A percentile compares a stretch with the other conserved stretches of the same genome.
Evolutionary conservation across 2,797 vertebrate species (phyloP).

Genomic region (Ctenopoma kingsleyae): DNA sequence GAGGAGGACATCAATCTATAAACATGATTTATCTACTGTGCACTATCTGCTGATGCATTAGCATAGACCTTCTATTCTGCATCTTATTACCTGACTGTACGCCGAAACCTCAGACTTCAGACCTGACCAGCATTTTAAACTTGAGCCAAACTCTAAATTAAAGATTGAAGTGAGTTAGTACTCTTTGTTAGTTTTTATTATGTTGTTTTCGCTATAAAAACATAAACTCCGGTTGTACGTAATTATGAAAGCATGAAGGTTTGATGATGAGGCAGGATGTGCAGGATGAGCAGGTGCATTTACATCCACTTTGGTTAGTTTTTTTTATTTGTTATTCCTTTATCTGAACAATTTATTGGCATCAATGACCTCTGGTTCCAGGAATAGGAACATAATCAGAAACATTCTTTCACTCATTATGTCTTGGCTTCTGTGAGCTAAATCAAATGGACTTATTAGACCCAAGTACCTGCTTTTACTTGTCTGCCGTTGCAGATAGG

Average conservation of each 20-base stretch:
- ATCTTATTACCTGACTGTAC: constrained; percentile 65
- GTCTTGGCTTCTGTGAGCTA: constrained; percentile 21
- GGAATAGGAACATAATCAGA: constrained; percentile 45
- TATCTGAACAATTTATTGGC: constrained; percentile 20
- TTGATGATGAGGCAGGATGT: no score
- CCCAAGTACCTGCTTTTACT: constrained; percentile 34
- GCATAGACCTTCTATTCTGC: constrained; percentile 59
- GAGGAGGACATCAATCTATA: constrained; percentile 73
- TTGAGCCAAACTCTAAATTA: constrained; percentile 31
- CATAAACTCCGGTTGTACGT: not conserved
- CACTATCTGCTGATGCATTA: constrained; percentile 66
- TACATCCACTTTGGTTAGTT: not conserved
- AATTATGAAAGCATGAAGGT: not conserved
- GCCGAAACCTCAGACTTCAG: constrained; percentile 40
- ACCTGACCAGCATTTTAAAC: constrained; percentile 62
- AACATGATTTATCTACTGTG: constrained; percentile 76
- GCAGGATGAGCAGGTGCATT: constrained; percentile 10
- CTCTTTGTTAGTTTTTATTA: constrained; percentile 17
- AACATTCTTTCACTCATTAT: constrained; percentile 36
- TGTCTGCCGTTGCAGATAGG: constrained; percentile 22
- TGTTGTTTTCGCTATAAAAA: not conserved
- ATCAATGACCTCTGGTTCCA: constrained; percentile 40
- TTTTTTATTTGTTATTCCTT: constrained; percentile 23
- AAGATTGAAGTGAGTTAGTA: constrained; percentile 13
- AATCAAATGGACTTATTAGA: constrained; percentile 46